Percentiles rank a stretch among this genome's conserved stretches.
These are phyloP conservation scores for Nephrotoma appendiculata DNA, from an alignment of 2,888 invertebrate species.

Conservation along the genomic window DNA sequence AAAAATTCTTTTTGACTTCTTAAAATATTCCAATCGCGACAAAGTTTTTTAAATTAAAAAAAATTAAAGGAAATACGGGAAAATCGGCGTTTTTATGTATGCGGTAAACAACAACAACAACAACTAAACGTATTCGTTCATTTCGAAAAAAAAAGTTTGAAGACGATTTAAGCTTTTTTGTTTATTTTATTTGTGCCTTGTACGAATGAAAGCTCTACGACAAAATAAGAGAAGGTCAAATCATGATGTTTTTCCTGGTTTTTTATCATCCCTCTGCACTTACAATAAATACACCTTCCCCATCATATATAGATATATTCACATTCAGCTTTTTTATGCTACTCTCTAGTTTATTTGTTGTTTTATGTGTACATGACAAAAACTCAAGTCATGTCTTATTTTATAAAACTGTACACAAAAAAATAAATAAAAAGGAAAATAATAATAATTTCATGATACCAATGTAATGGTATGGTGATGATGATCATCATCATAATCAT, in stretches of 20 bases:
- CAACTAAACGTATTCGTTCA: not conserved
- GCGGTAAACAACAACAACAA: not conserved
- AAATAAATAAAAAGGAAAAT: not conserved
- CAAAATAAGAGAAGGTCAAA: not conserved
- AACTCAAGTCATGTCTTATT: not conserved
- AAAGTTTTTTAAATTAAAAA: not conserved
- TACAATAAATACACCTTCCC: not conserved
- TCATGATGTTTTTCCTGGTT: not conserved
- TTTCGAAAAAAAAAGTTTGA: not conserved
- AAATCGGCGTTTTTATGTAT: not conserved
- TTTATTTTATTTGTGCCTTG: not conserved
- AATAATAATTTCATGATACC: not conserved
- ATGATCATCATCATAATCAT: not conserved
- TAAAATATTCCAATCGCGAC: not conserved
- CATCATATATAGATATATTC: not conserved
- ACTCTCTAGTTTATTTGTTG: not conserved
- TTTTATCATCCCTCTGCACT: not conserved
- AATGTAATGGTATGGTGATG: not conserved
- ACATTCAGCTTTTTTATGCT: not conserved
- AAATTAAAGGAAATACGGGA: not conserved
- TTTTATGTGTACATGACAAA: not conserved
- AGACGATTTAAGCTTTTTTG: not conserved
- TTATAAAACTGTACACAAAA: not conserved
- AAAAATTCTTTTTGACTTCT: not conserved
- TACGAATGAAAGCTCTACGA: not conserved